These are phyloP conservation scores for Procambarus clarkii DNA, from an alignment of 1,140 invertebrate genomes.

Conservation along the genomic window DNA sequence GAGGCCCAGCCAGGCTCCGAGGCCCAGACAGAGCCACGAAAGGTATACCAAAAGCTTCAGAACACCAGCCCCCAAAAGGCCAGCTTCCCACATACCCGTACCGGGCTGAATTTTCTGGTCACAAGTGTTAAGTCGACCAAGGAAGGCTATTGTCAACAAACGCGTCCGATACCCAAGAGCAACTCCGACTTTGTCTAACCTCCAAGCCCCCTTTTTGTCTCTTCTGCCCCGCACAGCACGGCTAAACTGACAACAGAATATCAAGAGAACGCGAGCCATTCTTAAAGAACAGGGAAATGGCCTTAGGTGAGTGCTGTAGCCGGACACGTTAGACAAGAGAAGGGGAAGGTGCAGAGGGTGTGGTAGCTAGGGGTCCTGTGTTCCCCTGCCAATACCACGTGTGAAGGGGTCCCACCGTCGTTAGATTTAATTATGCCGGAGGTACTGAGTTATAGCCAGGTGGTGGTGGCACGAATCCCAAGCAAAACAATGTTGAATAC, in stretches of 20 bases:
- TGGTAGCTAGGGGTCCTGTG: no score
- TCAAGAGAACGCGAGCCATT: background rate
- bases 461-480: background rate
- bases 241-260: background rate
- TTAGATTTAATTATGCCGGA: conserved; percentile 10
- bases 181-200: conserved; percentile 11
- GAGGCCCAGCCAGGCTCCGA: no score
- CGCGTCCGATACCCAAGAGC: conserved; percentile 31
- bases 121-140: conserved; percentile 48
- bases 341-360: background rate
- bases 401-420: conserved; percentile 9
- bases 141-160: conserved; percentile 47
- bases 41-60: no score
- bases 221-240: background rate
- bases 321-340: background rate
- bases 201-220: background rate
- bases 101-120: conserved; percentile 35
- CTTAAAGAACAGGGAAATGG: background rate
- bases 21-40: no score
- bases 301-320: background rate
- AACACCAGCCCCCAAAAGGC: background rate
- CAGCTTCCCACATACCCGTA: background rate
- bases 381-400: background rate
- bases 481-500: background rate
- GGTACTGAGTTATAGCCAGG: background rate